Base-by-base conservation (phyloP, 2,888 invertebrate genomes). In the Drosophila lutescens region DNA sequence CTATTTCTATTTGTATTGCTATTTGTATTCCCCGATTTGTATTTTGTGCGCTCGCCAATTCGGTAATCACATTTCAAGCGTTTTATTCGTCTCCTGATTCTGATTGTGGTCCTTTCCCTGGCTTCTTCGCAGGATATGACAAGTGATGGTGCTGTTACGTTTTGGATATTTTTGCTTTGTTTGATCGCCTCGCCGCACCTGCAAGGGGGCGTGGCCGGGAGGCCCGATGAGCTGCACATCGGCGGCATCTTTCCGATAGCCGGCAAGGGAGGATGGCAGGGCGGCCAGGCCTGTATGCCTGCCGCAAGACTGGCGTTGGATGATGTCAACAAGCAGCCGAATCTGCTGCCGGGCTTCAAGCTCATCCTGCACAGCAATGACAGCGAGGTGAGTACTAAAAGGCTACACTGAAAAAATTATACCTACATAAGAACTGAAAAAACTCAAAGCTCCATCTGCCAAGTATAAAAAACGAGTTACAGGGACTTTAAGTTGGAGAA, bases 231-330 rank as follows among this genome's bases (percentile, higher is more conserved):
- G 89, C 93, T 98, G 86, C 97, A 98, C 93, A 98, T 99, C 92
- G 99, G 99, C 60, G 99, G 98, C 59, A 98, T 99, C 90, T 99
- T 99, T 93, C 99, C 99, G 41, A 99, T 99, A 93, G 96, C 95
- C 62, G 99, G 98, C 54, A 96, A 97, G 90, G 98, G 98, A 55
- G 98, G 98, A 84, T 99, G 99, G 99, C 98, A 99, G 90, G 99
- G 99, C 38, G 99, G 99, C 5, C 97, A 98, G 94, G 99, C 99
- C 10, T 99, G 99, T 93, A 97, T 97, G 94, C 99, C 99, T 40
- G 99, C 99, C 47, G 99, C 99, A 66, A 95, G 97, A 91, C 95
- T 99, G 93, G 99, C 99, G 38, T 94, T 99, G 89, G 96, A 97
- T 88, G 99, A 99, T 93, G 98, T 99, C 80, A 99, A 99, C 93